Conservation (phyloP, 2,797 vertebrate species). For the Melanotaenia maccullochi region DNA sequence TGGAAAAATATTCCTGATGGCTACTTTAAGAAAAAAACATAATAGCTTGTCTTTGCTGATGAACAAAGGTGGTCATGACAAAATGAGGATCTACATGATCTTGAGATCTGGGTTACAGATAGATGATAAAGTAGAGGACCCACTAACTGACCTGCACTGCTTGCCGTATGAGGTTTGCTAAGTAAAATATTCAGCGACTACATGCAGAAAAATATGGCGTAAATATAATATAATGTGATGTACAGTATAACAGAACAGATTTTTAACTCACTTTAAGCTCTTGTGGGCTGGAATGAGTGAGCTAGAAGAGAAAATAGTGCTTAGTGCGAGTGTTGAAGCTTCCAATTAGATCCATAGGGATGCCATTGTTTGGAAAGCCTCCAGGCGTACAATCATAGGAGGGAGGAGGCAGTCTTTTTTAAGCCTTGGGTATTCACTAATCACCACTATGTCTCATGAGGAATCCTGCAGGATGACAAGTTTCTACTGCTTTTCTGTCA, state of each 20-base stretch:
- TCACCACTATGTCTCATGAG: slow-evolving; percentile 52
- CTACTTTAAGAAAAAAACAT: neutral
- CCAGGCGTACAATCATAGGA: slow-evolving; percentile 57
- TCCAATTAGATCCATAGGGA: slow-evolving; percentile 63
- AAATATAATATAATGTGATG: slow-evolving; percentile 5
- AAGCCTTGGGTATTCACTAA: slow-evolving; percentile 66
- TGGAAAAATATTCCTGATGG: neutral
- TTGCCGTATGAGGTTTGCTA: neutral
- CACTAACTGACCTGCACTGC: neutral
- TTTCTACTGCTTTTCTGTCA: slow-evolving; percentile 48
- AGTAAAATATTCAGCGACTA: slow-evolving; percentile 2
- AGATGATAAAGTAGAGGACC: neutral
- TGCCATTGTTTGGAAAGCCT: slow-evolving; percentile 65
- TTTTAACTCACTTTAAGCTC: slow-evolving; percentile 21
- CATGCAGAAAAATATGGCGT: neutral
- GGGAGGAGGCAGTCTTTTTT: slow-evolving; percentile 52
- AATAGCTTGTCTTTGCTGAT: neutral
- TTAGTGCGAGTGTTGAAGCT: slow-evolving; percentile 40
- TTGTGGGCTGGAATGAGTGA: slow-evolving; percentile 21
- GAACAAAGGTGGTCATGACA: neutral
- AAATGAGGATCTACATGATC: neutral
- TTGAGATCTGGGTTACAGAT: neutral
- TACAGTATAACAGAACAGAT: slow-evolving; percentile 5
- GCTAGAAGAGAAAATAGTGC: slow-evolving; percentile 20
- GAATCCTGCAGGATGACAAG: slow-evolving; percentile 51